phyloP scores from a whole-genome alignment of 2,113 vertebrate species.

The Corythornis madagascariensis region DNA sequence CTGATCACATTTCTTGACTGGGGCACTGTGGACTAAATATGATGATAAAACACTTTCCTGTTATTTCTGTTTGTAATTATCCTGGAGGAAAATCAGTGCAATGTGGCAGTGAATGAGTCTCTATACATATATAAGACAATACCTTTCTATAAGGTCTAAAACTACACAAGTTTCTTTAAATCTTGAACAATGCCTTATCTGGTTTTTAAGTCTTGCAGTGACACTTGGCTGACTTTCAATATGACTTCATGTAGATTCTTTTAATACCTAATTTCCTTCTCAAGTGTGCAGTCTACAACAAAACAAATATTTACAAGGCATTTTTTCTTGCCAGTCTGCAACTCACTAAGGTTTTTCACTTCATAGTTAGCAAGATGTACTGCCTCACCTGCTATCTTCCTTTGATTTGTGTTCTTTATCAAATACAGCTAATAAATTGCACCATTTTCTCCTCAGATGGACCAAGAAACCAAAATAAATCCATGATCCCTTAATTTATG shows the following conservation, averaged over 20 bases:
- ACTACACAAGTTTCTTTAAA: neutral
- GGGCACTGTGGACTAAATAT: neutral
- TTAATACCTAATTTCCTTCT: neutral
- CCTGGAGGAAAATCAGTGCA: neutral
- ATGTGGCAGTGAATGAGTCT: fast-evolving
- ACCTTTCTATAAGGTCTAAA: neutral
- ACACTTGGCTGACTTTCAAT: neutral
- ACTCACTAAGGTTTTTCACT: neutral
- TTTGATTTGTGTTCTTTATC: neutral
- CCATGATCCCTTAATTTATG: neutral
- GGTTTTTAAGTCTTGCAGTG: neutral
- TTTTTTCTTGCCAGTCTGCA: neutral
- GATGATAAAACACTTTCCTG: neutral
- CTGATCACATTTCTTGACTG: neutral
- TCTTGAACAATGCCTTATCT: neutral
- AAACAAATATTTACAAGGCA: neutral
- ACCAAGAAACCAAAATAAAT: neutral
- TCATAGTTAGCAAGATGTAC: neutral
- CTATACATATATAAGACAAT: neutral
- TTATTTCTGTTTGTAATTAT: neutral
- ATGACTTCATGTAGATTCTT: neutral
- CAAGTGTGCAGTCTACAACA: neutral
- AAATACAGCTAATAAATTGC: neutral
- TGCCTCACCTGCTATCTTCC: neutral
- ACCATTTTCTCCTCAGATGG: neutral